Percentiles rank a stretch among this genome's conserved stretches.
Conservation (phyloP, 2,113 vertebrate genomes). For the Pygoscelis adeliae region DNA sequence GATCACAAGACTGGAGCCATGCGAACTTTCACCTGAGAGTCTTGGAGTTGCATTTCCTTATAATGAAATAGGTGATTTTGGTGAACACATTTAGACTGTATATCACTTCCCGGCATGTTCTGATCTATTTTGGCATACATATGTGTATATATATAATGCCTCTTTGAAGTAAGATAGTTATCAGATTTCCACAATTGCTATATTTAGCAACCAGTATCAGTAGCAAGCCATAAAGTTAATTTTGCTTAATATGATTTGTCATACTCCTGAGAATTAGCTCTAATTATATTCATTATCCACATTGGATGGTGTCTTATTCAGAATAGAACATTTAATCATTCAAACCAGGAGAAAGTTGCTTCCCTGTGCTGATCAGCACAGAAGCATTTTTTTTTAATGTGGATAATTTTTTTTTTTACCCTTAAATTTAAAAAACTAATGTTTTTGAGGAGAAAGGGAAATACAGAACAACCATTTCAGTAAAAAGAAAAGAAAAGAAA, state of each 20-base stretch:
- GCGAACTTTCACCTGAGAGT: background rate
- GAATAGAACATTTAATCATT: conserved; percentile 1
- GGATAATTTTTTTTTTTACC: background rate
- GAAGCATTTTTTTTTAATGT: background rate
- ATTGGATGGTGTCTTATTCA: conserved; percentile 1
- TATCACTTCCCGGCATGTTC: background rate
- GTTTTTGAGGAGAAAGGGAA: background rate
- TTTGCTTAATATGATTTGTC: conserved; percentile 45
- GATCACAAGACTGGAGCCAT: background rate
- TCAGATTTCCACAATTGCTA: background rate
- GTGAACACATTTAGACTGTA: background rate
- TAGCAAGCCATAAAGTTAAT: background rate
- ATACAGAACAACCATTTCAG: background rate
- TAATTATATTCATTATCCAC: conserved; percentile 39
- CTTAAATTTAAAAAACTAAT: background rate
- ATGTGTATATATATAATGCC: background rate
- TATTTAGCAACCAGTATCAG: background rate
- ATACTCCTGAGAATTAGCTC: conserved; percentile 23
- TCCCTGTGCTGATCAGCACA: background rate
- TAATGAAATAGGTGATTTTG: background rate
- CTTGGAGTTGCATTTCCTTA: background rate
- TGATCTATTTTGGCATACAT: background rate
- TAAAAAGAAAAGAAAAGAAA: background rate
- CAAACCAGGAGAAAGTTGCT: background rate
- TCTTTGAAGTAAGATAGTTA: background rate